Evolutionary conservation across 2,113 vertebrate genomes (phyloP), one percentile per base, ranked within the genome.

Genomic region (Osmerus eperlanus): DNA sequence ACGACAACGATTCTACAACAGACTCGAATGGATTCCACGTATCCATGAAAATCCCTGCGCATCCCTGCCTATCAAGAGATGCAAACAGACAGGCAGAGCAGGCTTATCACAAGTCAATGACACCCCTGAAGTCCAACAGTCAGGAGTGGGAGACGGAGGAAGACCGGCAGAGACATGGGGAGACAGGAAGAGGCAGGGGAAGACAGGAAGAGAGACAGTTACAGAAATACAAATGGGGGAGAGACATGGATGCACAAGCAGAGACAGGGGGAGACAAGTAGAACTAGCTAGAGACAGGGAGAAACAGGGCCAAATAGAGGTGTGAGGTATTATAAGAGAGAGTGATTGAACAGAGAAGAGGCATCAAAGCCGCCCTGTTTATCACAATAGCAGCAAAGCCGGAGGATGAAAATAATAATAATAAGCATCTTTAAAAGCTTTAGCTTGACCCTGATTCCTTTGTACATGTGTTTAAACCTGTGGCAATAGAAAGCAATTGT

Each of bases 281-380:
- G 52, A 25, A 25, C 6, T 1, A 23, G 47, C 11, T 12, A 65
- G 23, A 52, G 65, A 54, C 61, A 65, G 36, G 16, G 36, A n/a
- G 64, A 19, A 55, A 4, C 2, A n/a, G 25, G 76, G 83, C 81
- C 84, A 83, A 84, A 83, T 79, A 83, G 81, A 84, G 77, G 75
- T 83, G 80, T 86, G 83, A 85, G 87, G 82, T 81, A 77, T 72
- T 70, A 70, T n/a, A n/a, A 72, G 77, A 56, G 85, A 81, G 25
- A 36, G 21, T 23, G 21, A 23, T 23, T 23, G 21, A 23, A n/a
- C 83, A 81, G 73, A 66, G 11, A 47, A 70, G 29, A 78, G 62
- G 74, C 75, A 87, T 84, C 81, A 88, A 81, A 83, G 86, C 76
- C 66, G 74, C 41, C 71, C 78, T 87, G 82, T 86, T 90, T 86